Percentiles rank a stretch among this genome's conserved stretches.
Conservation (phyloP, 2,797 vertebrate genomes). For the Rhinichthys osculus region DNA sequence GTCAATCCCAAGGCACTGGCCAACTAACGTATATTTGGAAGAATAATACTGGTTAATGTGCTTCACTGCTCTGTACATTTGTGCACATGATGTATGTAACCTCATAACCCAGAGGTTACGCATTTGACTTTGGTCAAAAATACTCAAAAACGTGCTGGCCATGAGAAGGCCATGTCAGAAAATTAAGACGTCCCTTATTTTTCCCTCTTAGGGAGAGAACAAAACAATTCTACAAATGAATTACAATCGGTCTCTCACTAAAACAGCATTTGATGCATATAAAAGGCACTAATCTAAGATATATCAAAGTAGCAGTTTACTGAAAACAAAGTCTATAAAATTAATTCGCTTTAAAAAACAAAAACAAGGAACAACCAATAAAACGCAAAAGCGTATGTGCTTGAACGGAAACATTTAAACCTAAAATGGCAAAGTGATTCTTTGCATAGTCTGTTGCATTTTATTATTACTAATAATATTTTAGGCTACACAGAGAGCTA, state of each 20-base stretch:
- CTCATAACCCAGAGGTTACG: conserved; percentile 45
- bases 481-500: conserved; percentile 35
- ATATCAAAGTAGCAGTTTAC: conserved; percentile 43
- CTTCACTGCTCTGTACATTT: conserved; percentile 55
- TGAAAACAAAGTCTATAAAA: conserved; percentile 49
- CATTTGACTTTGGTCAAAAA: conserved; percentile 52
- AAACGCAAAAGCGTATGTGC: conserved; percentile 33
- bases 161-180: conserved; percentile 65
- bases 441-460: conserved; percentile 60
- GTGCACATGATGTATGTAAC: conserved; percentile 42
- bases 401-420: conserved; percentile 49
- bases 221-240: conserved; percentile 53
- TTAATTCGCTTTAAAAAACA: conserved; percentile 22
- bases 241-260: conserved; percentile 55
- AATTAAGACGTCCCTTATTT: conserved; percentile 42
- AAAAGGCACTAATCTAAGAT: conserved; percentile 48
- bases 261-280: conserved; percentile 54
- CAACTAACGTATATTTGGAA: conserved; percentile 65
- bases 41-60: conserved; percentile 66
- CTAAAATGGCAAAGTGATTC: conserved; percentile 61
- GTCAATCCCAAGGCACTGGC: conserved; percentile 58
- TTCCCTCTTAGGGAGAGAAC: conserved; percentile 54
- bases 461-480: conserved; percentile 46
- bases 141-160: conserved; percentile 53
- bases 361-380: conserved; percentile 17